Evolutionary conservation across 1,140 invertebrate species (phyloP), one percentile per base, ranked within the genome.

Genomic region (Atta colombica): DNA sequence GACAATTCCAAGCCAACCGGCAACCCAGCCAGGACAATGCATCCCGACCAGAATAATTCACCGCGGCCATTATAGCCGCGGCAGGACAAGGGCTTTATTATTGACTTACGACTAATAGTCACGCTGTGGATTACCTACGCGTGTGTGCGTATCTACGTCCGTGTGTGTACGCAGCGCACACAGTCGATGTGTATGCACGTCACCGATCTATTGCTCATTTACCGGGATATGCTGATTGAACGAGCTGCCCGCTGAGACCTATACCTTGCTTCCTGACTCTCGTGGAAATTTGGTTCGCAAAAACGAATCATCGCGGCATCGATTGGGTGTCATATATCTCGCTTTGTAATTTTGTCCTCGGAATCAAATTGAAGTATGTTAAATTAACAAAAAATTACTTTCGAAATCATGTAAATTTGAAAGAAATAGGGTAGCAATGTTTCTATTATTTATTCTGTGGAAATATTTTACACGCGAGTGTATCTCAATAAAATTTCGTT

Each of bases 41-140:
- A 82, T 87, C 86, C 85, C 87, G 89, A 55, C 78, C 87, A 80
- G 88, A 92, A 92, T 94, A 94, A 94, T 94, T 94, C 92, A 92
- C 88, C 84, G 66, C 75, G 75, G 84, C 92, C 91, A 93, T 94
- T 94, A 94, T 94, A 90, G 90, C 86, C 86, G 74, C 89, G 89
- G 85, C 85, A 74, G 91, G 91, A 93, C 93, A 93, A 93, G 93
- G 92, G 93, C 92, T 92, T 94, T 93, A 93, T 94, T 95, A 94
- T 95, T 95, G 94, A 95, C 94, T 94, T 93, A 94, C 92, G 90
- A 93, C 93, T 93, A 94, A 95, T 94, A 94, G 94, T 95, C 93
- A 92, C 92, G 91, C 89, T 93, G 93, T 91, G 91, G 91, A 93
- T 93, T 94, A 91, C 89, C 90, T 89, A 82, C 88, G 89, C 91